Evolutionary conservation across 2,113 vertebrate species (phyloP), one percentile per base, ranked within the genome.

Genomic region (Mirza zaza): DNA sequence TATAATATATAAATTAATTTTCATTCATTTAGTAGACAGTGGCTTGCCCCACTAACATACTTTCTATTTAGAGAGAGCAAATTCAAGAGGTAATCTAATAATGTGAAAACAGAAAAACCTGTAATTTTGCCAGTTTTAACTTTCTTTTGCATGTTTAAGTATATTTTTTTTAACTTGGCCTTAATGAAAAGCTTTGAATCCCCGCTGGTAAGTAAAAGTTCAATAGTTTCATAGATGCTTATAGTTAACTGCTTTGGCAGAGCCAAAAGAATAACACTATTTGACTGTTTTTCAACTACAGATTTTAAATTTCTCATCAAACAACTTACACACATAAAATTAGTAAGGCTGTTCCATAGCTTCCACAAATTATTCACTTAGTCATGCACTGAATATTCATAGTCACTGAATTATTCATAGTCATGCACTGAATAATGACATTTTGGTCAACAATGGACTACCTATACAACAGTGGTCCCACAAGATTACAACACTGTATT

Each of bases 231-330:
- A 32, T 0, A 57, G 77, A 70, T 23, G 68, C 39, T 75, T 34
- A 17, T 6, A 4, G 9, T 52, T 59, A 57, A 85, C 55, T 45
- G n/a, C 88, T 87, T 48, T 25, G 5, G 39, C 50, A 76, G 36
- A 36, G 29, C 59, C 84, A 63, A 85, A 18, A n/a, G 45, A 89
- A 12, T 45, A 71, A 59, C 34, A n/a, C 11, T 45, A 63, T 6
- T 1, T 42, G 57, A 48, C 68, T 61, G 11, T 7, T 77, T 70
- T 94, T n/a, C 48, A 61, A 82, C 25, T 25, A 61, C 1, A 90
- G 82, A 70, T 48, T 86, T 86, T 89, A 87, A 76, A 32, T 61
- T 85, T 94, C 61, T 90, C 57, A n/a, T 80, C 77, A 93, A 85
- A 77, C 67, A 77, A 92, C n/a, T 59, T 39, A 81, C 7, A 63